These are phyloP conservation scores for Alethe diademata DNA, from an alignment of 2,113 vertebrate genomes.

Conservation along the genomic window DNA sequence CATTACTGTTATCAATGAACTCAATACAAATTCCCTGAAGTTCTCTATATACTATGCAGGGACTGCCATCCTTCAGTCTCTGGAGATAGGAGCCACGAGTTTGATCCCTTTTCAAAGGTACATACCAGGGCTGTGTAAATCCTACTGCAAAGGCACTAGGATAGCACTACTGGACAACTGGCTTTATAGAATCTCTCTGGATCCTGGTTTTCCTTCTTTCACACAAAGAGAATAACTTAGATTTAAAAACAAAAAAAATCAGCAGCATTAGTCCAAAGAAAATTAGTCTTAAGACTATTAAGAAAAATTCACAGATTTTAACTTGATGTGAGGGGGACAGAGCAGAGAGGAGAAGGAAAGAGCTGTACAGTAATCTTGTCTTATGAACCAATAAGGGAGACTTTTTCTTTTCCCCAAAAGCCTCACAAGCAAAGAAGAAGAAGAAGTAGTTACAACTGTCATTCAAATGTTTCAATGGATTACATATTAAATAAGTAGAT, in stretches of 20 bases:
- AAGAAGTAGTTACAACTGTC: background rate
- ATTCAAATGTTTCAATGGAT: background rate
- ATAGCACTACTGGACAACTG: background rate
- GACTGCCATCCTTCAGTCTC: background rate
- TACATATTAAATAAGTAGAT: fast-evolving
- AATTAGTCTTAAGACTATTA: background rate
- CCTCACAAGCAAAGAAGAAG: background rate
- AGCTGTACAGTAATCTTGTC: background rate
- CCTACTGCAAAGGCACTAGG: background rate
- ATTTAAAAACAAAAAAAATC: background rate
- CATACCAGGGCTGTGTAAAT: background rate
- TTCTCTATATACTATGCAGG: background rate
- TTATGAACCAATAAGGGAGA: background rate
- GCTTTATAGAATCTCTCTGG: background rate
- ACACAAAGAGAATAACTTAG: background rate
- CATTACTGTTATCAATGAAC: background rate
- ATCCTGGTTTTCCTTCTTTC: background rate
- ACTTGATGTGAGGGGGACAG: background rate
- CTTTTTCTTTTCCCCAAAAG: background rate
- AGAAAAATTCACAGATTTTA: background rate
- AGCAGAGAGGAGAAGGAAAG: background rate
- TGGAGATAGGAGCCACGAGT: background rate
- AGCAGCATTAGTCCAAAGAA: background rate
- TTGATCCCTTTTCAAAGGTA: background rate
- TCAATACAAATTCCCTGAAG: background rate